A percentile compares a stretch with the other conserved stretches of the same genome.
These are phyloP conservation scores for Cataglyphis altisquamis DNA, from an alignment of 2,888 invertebrate species.

Conservation along the genomic window DNA sequence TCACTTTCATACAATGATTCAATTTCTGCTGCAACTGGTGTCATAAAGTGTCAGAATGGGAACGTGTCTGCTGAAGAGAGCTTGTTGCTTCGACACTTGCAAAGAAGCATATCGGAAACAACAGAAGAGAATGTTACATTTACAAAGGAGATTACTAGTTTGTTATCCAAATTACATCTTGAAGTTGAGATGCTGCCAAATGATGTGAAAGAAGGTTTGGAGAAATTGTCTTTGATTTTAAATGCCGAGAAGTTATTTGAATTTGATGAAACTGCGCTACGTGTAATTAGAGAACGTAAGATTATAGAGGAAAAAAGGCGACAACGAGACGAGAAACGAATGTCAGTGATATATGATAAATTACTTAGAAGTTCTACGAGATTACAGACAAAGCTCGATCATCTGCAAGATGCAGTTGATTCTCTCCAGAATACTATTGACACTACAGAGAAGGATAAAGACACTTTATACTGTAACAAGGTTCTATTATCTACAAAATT, in stretches of 20 bases:
- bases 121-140: slow-evolving; percentile 77
- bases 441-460: slow-evolving; percentile 63
- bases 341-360: slow-evolving; percentile 74
- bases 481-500: slow-evolving; percentile 76
- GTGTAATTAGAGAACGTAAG: slow-evolving; percentile 72
- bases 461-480: slow-evolving; percentile 72
- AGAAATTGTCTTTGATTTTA: slow-evolving; percentile 75
- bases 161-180: slow-evolving; percentile 76
- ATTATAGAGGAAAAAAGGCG: slow-evolving; percentile 73
- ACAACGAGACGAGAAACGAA: slow-evolving; percentile 73
- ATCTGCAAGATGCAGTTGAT: slow-evolving; percentile 69
- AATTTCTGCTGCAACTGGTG: slow-evolving; percentile 24
- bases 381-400: slow-evolving; percentile 74
- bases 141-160: slow-evolving; percentile 73
- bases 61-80: slow-evolving; percentile 45
- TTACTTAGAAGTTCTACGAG: slow-evolving; percentile 72
- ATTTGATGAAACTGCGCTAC: slow-evolving; percentile 73
- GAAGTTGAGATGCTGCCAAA: slow-evolving; percentile 75
- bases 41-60: slow-evolving; percentile 36
- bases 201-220: slow-evolving; percentile 75
- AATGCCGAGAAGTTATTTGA: slow-evolving; percentile 76
- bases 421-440: slow-evolving; percentile 68
- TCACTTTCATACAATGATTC: slow-evolving; percentile 44
- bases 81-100: slow-evolving; percentile 68
- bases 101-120: slow-evolving; percentile 77